Evolutionary conservation across 2,113 vertebrate species (phyloP), one percentile per base, ranked within the genome.

Genomic region (Panthera tigris): DNA sequence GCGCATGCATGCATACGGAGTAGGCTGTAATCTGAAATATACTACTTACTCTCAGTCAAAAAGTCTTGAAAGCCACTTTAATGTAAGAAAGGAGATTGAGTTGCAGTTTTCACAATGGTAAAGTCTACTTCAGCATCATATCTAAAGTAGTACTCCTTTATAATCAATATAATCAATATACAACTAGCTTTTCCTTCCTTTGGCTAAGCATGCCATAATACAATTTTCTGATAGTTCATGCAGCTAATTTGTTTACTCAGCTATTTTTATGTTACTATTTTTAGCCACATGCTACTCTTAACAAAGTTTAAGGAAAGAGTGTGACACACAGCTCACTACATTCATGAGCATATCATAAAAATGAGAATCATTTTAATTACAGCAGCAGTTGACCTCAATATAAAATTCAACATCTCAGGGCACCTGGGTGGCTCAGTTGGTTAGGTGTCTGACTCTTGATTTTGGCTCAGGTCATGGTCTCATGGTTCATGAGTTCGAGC

Each of bases 281-380:
- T 83, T 78, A 57, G 76, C 1, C 9, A 29, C 7, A 71, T 39
- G 15, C 13, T 88, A 41, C 13, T 83, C 19, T 55, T 89, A 86
- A 86, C 7, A 36, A 78, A 83, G 23, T 79, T 86, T 55, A 87
- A 89, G 76, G 27, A 63, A 66, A 31, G 15, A 66, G 1, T 23
- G 7, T 78, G 39, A 7, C 36, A 55, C 15, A 68, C 3, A 76
- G 18, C 21, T 66, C 31, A 73, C 12, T 76, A 23, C 10, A 83
- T 79, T 78, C 69, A 90, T 82, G 3, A 76, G 7, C 21, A 93
- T 11, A 69, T 55, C 4, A 96, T 50, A 88, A 93, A 95, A 93
- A 78, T 55, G 21, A 57, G 11, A 41, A 50, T 48, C 19, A 10
- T 83, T 86, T 90, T 82, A 91, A 91, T 91, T 93, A 86, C 7